phyloP scores from a whole-genome alignment of 2,888 invertebrate species.

The Rambutsinella grinnellia region DNA sequence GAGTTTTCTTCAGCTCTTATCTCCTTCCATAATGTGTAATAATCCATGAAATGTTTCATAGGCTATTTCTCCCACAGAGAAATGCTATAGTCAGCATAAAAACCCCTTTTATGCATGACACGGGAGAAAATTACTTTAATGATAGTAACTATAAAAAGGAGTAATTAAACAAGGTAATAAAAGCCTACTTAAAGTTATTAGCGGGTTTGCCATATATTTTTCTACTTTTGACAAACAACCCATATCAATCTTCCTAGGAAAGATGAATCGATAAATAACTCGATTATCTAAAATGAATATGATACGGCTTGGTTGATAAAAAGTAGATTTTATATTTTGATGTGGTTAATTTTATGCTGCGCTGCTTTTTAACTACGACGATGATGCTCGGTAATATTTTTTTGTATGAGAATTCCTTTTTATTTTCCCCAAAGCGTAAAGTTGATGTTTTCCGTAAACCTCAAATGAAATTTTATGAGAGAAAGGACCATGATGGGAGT shows the following conservation, averaged over 20 bases:
- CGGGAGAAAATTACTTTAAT: background rate
- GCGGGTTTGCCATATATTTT: slow-evolving; percentile 2
- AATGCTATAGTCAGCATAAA: too few species aligned
- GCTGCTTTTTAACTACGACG: background rate
- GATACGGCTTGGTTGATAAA: background rate
- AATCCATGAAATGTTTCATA: too few species aligned
- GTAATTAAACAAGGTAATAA: too few species aligned
- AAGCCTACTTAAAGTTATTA: too few species aligned
- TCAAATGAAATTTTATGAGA: background rate
- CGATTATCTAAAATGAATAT: background rate
- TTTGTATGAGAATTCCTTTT: background rate
- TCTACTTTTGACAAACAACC: background rate
- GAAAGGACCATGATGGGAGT: background rate
- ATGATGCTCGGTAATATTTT: slow-evolving; percentile 2
- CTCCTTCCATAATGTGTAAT: too few species aligned
- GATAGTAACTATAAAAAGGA: too few species aligned
- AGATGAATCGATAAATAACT: slow-evolving; percentile 16
- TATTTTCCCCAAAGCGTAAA: slow-evolving; percentile 4
- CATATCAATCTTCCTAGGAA: background rate
- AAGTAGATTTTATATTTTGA: background rate
- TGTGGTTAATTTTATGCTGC: background rate
- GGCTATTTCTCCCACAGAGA: too few species aligned
- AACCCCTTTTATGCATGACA: too few species aligned
- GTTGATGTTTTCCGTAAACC: background rate
- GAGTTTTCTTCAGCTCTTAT: too few species aligned